Evolutionary conservation across 2,797 vertebrate species (phyloP).

Genomic region (Pseudocheirus occidentalis): DNA sequence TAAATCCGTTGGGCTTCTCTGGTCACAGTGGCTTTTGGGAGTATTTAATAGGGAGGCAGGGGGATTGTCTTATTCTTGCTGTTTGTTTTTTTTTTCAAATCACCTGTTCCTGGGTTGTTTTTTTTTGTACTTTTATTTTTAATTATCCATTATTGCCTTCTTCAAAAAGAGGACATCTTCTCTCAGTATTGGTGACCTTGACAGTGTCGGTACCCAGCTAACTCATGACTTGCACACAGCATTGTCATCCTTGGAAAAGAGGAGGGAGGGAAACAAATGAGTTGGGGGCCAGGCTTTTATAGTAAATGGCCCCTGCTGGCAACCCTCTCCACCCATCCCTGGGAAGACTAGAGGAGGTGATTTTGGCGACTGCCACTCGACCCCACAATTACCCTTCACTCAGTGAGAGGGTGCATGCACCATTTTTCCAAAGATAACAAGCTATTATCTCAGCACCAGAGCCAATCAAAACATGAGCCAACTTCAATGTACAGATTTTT

Average conservation of each 20-base stretch:
- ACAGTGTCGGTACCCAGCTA: not conserved
- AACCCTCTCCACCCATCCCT: not conserved
- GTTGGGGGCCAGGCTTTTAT: no score
- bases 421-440: conserved; percentile 66
- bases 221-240: conserved; percentile 2
- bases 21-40: not conserved
- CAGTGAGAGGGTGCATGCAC: not conserved
- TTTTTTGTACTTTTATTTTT: conserved; percentile 54
- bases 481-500: not conserved
- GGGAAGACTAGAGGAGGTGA: not conserved
- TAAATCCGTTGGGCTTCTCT: not conserved
- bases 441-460: not conserved
- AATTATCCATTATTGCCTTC: conserved; percentile 12
- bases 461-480: not conserved
- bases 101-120: not conserved
- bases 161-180: conserved; percentile 26
- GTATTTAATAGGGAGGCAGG: not conserved
- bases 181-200: not conserved
- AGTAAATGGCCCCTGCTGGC: not conserved
- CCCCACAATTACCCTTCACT: not conserved
- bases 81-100: not conserved
- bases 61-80: not conserved
- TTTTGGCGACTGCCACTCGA: not conserved
- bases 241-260: conserved; percentile 11
- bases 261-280: not conserved